phyloP scores from a whole-genome alignment of 2,797 vertebrate species.

The Hemibagrus guttatus region DNA sequence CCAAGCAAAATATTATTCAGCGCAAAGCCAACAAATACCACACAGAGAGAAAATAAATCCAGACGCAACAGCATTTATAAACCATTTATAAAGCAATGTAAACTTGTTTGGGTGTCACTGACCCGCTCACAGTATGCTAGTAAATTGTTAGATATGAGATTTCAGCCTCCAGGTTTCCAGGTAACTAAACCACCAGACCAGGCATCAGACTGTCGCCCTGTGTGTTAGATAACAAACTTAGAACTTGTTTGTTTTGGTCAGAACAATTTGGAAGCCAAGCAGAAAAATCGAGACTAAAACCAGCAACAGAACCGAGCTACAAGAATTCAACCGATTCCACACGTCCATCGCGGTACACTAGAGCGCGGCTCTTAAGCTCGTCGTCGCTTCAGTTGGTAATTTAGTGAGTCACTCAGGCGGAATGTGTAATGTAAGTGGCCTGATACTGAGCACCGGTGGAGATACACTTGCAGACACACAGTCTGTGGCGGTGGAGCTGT shows the following conservation, averaged over 20 bases:
- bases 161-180: background rate
- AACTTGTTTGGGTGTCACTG: background rate
- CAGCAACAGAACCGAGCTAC: background rate
- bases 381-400: conserved; percentile 19
- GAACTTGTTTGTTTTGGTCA: background rate
- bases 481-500: conserved; percentile 47
- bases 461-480: conserved; percentile 49
- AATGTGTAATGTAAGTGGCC: background rate
- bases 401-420: conserved; percentile 20
- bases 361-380: background rate
- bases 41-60: too few species aligned
- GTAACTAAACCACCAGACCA: background rate
- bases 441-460: background rate
- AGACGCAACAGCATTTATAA: too few species aligned
- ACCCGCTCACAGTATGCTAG: background rate
- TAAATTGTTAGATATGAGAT: background rate
- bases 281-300: background rate
- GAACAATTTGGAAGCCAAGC: background rate
- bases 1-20: too few species aligned
- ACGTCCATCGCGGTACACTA: background rate
- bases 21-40: too few species aligned
- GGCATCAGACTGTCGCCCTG: too few species aligned
- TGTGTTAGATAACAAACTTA: background rate
- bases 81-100: background rate
- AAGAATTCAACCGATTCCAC: background rate